Conservation (phyloP, 2,113 vertebrate species). For the Bos javanicus region DNA sequence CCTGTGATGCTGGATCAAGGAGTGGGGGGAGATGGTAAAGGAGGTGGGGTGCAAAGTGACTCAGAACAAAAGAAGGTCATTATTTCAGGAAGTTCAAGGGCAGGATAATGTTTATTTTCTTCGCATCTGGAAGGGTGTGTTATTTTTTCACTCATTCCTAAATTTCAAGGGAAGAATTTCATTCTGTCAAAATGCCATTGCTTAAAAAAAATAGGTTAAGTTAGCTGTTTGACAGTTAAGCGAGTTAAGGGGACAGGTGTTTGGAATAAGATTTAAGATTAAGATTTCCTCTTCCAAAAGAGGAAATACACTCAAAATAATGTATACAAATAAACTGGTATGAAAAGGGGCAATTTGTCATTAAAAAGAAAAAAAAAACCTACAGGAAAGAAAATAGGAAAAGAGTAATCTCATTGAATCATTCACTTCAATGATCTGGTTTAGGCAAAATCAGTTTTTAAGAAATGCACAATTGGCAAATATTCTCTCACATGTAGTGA, state of each 20-base stretch:
- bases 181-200: constrained; percentile 10
- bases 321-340: not conserved
- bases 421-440: not conserved
- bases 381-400: not conserved
- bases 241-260: not conserved
- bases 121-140: constrained; percentile 54
- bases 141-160: constrained; percentile 24
- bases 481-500: not conserved
- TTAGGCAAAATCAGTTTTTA: constrained; percentile 14
- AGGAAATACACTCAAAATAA: not conserved
- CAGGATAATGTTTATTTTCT: not conserved
- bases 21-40: not conserved
- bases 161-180: constrained; percentile 53
- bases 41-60: not conserved
- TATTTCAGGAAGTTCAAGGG: constrained; percentile 34
- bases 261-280: not conserved
- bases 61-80: constrained; percentile 9
- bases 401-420: not conserved
- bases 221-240: not conserved
- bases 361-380: not conserved
- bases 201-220: not conserved
- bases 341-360: not conserved
- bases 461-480: not conserved
- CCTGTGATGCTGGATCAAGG: not conserved
- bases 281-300: not conserved